Percentiles rank a stretch among this genome's conserved stretches.
phyloP scores from a whole-genome alignment of 2,113 vertebrate genomes.

The Struthidea cinerea region DNA sequence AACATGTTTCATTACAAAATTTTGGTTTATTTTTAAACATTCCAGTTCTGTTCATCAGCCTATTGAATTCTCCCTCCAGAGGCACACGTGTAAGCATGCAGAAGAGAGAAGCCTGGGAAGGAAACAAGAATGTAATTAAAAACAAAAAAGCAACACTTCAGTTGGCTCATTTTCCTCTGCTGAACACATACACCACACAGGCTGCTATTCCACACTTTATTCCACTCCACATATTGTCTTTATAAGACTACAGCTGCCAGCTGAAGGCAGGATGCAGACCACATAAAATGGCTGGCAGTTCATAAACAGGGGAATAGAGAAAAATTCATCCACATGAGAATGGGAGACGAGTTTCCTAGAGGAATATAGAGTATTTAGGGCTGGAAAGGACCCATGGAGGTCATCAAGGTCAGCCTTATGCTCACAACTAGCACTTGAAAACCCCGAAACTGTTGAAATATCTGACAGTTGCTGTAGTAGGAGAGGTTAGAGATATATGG shows the following conservation, averaged over 20 bases:
- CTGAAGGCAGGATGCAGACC: slow-evolving; percentile 40
- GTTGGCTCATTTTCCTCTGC: slow-evolving; percentile 25
- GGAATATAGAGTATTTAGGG: background rate
- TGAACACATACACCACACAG: slow-evolving; percentile 48
- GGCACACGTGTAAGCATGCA: slow-evolving; percentile 7
- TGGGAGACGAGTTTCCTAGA: background rate
- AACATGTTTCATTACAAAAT: background rate
- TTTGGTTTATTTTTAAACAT: slow-evolving; percentile 52
- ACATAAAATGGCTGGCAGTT: slow-evolving; percentile 49
- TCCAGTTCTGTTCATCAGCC: background rate
- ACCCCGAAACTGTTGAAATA: background rate
- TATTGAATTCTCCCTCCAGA: slow-evolving; percentile 35
- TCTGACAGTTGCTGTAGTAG: background rate
- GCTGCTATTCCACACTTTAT: slow-evolving; percentile 30
- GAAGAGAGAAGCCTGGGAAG: slow-evolving; percentile 59
- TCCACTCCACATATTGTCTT: slow-evolving; percentile 41
- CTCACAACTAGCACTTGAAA: background rate
- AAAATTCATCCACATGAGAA: slow-evolving; percentile 26
- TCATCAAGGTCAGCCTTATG: background rate
- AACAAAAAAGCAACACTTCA: slow-evolving; percentile 61
- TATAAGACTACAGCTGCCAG: slow-evolving; percentile 17
- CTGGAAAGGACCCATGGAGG: background rate
- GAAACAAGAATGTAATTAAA: slow-evolving; percentile 63
- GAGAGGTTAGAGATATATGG: background rate
- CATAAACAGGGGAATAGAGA: background rate